These are phyloP conservation scores for Phalacrocorax carbo DNA, from an alignment of 2,113 vertebrate species.

Conservation along the genomic window DNA sequence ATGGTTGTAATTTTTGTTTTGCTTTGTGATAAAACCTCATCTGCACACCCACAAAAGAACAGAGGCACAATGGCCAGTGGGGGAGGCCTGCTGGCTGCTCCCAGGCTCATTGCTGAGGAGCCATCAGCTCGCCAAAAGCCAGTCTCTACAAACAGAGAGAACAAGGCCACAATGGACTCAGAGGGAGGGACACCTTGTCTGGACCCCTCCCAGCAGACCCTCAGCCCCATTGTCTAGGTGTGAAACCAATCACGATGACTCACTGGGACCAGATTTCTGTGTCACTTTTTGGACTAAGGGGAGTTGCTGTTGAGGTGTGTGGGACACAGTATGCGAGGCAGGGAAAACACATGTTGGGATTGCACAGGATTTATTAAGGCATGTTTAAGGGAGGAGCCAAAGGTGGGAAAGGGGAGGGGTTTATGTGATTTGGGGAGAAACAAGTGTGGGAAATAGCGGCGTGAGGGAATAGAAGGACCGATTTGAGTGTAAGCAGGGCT, in stretches of 20 bases:
- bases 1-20: neutral
- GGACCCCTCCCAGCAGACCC: neutral
- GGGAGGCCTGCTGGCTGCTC: neutral
- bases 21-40: neutral
- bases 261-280: neutral
- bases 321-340: neutral
- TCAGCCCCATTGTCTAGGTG: neutral
- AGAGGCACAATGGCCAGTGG: neutral
- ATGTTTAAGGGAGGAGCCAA: neutral
- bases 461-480: neutral
- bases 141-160: neutral
- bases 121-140: neutral
- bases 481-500: neutral
- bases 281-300: neutral
- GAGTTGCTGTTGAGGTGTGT: neutral
- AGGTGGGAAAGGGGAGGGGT: neutral
- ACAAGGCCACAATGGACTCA: neutral
- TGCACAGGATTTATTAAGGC: neutral
- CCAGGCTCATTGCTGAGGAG: accelerated
- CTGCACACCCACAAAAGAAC: neutral
- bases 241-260: neutral
- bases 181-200: neutral
- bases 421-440: neutral
- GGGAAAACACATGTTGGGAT: neutral
- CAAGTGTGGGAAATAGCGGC: neutral